These are phyloP conservation scores for Cricetomys ansorgei DNA, from an alignment of 2,113 vertebrate species.

Conservation along the genomic window DNA sequence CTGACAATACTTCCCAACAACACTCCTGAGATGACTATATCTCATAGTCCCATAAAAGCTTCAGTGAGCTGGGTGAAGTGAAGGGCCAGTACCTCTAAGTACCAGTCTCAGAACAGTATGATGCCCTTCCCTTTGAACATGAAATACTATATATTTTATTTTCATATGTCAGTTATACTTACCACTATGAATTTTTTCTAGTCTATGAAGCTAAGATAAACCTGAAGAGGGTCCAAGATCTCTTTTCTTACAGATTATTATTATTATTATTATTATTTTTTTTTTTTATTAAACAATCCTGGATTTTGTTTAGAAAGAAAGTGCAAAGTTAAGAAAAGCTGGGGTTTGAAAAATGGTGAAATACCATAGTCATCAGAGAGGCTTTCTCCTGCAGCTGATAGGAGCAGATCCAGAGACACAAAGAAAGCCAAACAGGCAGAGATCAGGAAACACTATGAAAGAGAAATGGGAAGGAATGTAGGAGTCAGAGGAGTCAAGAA, in stretches of 20 bases:
- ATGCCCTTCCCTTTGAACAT: not conserved
- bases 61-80: not conserved
- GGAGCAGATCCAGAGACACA: too few relatives aligned
- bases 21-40: not conserved
- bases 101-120: not conserved
- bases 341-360: not conserved
- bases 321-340: not conserved
- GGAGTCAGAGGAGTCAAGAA: too few relatives aligned
- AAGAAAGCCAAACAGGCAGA: too few relatives aligned
- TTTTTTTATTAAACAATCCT: not conserved
- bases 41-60: not conserved
- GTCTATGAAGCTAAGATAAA: conserved; percentile 1
- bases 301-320: not conserved
- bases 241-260: not conserved
- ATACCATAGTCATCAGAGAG: too few relatives aligned
- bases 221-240: not conserved
- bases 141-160: not conserved
- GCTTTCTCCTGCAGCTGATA: too few relatives aligned
- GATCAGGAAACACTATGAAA: too few relatives aligned
- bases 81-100: not conserved
- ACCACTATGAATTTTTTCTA: conserved; percentile 1
- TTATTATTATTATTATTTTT: too few relatives aligned
- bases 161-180: not conserved
- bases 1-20: not conserved
- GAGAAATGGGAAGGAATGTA: too few relatives aligned